Conservation (phyloP, 2,888 invertebrate species). For the Leptinotarsa peninsularis region DNA sequence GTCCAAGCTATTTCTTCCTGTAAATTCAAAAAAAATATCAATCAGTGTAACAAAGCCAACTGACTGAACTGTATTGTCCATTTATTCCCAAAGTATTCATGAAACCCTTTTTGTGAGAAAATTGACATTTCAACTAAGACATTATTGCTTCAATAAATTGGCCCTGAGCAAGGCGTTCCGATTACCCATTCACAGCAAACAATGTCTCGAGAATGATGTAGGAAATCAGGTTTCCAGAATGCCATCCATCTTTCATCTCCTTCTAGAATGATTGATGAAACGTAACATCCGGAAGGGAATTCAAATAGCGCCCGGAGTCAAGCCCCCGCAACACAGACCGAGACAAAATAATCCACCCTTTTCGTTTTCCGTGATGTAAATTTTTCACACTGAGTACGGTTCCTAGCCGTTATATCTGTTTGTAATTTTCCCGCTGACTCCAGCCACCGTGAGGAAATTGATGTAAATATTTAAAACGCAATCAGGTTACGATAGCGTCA, state of each 20-base stretch:
- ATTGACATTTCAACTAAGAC: neutral
- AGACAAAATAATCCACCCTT: slow-evolving; percentile 33
- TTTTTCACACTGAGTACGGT: slow-evolving; percentile 31
- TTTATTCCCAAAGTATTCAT: too few relatives aligned
- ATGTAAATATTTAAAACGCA: slow-evolving; percentile 53
- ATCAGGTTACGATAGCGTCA: slow-evolving; percentile 44
- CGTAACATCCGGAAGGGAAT: slow-evolving; percentile 4
- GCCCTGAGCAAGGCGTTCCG: neutral
- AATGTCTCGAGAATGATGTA: slow-evolving; percentile 5
- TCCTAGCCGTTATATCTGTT: slow-evolving; percentile 20
- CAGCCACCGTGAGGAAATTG: slow-evolving; percentile 43
- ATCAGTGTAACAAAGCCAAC: too few relatives aligned
- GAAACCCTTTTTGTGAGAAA: neutral
- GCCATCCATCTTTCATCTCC: slow-evolving; percentile 4
- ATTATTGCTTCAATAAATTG: neutral
- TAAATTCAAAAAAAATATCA: too few relatives aligned
- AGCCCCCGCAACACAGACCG: slow-evolving; percentile 21
- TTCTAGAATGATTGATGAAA: slow-evolving; percentile 14
- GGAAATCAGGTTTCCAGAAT: slow-evolving; percentile 12
- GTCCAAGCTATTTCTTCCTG: too few relatives aligned
- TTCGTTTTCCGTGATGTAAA: slow-evolving; percentile 25
- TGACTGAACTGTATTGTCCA: too few relatives aligned
- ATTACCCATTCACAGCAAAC: slow-evolving; percentile 9
- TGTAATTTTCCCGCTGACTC: slow-evolving; percentile 19
- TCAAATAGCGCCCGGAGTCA: slow-evolving; percentile 17